Evolutionary conservation across 2,113 vertebrate genomes (phyloP), one percentile per base, ranked within the genome.

Genomic region (Dipodomys ordii): DNA sequence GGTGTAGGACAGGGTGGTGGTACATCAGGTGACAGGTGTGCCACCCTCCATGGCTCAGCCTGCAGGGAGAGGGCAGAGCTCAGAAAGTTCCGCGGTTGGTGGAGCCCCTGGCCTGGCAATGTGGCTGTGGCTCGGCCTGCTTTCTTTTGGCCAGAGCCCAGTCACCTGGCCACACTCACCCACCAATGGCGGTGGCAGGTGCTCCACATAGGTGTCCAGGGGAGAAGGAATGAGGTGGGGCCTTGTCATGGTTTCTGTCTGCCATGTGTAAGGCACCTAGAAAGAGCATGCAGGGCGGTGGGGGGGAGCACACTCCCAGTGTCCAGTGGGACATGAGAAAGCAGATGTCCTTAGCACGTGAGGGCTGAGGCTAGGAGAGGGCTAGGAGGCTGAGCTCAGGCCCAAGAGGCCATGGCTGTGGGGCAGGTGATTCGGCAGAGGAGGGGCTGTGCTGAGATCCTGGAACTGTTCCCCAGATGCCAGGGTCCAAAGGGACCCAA

Each of bases 261-360:
- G 76, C 46, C 64, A 19, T 28, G 0, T 1, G 18, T 30, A 30
- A 39, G 35, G 5, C 25, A 67, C 12, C 35, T 5, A 13, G 9
- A 8, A 22, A 13, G 22, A 5, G 6, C 4, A 0, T 7, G 10
- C 8, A 30, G 30, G 30, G 25, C 46, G 7, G 19, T 13, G 53
- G 44, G 7, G 32, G 44, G 11, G 67, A n/a, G 15, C 3, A 0
- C 13, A 2, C 3, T 60, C 30, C 32, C 68, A 22, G 22, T 1
- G 15, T 32, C n/a, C 46, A 3, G 57, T 3, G 0, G 64, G 65
- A 18, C 30, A 30, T 0, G 53, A 68, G 32, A 74, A 72, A 28
- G 78, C 0, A 0, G 49, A 0, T 16, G 13, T 1, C 23, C 3
- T 1, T 69, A 27, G 85, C 1, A 16, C 27, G 6, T 6, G 30